Conservation (phyloP, 2,113 vertebrate species). For the Sciurus niger region DNA sequence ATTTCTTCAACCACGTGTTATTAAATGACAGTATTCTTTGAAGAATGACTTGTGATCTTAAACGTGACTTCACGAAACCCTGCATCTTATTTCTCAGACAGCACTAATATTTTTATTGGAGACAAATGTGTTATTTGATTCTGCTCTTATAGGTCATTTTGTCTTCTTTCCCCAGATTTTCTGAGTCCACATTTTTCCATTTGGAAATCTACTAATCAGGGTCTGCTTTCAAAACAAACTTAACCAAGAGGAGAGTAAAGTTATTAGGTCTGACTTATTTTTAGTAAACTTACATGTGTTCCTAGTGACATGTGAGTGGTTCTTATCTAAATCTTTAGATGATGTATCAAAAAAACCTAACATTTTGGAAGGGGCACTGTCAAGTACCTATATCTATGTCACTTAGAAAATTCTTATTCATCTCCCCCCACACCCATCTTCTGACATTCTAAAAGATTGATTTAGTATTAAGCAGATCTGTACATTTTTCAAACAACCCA, state of each 20-base stretch:
- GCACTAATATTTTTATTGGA: not conserved
- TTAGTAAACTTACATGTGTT: not conserved
- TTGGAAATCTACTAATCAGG: not conserved
- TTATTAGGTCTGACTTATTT: not conserved
- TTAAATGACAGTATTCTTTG: not conserved
- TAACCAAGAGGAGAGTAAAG: not conserved
- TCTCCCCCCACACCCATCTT: not conserved
- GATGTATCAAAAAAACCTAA: not conserved
- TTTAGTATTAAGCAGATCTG: slow-evolving; percentile 20
- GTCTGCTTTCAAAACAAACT: not conserved
- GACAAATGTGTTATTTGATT: not conserved
- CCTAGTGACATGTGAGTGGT: not conserved
- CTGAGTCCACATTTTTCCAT: not conserved
- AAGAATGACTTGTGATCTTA: not conserved
- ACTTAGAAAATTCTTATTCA: not conserved
- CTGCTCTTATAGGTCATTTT: not conserved
- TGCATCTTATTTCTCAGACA: not conserved
- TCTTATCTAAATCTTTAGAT: slow-evolving; percentile 6
- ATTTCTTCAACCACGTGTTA: not conserved
- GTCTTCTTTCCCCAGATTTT: not conserved
- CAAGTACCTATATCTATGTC: not conserved
- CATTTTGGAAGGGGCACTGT: not conserved
- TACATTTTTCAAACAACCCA: slow-evolving; percentile 8
- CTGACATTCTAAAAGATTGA: slow-evolving; percentile 14
- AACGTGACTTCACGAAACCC: not conserved